Evolutionary conservation across 2,888 invertebrate genomes (phyloP).

Genomic region (Clivina fossor): DNA sequence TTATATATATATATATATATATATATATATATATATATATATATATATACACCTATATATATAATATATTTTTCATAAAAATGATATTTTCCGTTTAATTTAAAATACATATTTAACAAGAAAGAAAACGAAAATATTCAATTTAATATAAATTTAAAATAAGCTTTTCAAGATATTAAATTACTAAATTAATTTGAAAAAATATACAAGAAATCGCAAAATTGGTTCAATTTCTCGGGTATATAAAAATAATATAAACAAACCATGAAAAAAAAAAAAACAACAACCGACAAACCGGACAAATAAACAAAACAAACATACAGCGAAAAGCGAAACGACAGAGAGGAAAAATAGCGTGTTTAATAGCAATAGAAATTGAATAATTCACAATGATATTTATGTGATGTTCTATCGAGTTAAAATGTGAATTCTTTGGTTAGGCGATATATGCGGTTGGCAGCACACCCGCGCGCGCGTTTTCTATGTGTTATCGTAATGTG

Average conservation of each 20-base stretch:
- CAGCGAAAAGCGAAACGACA: neutral
- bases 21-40: neutral
- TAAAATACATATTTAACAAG: no score
- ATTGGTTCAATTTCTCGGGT: no score
- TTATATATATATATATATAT: neutral
- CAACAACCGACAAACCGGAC: conserved; percentile 2
- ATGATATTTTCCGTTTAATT: no score
- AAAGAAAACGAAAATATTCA: no score
- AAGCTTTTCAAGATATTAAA: no score
- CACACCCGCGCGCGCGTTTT: conserved; percentile 29
- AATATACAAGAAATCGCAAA: no score
- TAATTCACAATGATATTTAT: conserved; percentile 33
- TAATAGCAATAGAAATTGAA: conserved; percentile 33
- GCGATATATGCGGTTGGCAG: conserved; percentile 34
- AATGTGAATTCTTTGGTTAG: conserved; percentile 32
- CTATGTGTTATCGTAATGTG: conserved; percentile 38
- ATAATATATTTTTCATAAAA: no score
- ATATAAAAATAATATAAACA: no score
- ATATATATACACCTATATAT: neutral
- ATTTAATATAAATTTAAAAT: no score
- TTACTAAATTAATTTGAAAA: no score
- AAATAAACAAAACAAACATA: conserved; percentile 10
- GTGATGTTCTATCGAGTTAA: conserved; percentile 32
- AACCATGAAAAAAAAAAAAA: conserved; percentile 19
- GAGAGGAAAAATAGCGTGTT: conserved; percentile 33